Evolutionary conservation across 2,797 vertebrate species (phyloP).

Genomic region (Masticophis lateralis): DNA sequence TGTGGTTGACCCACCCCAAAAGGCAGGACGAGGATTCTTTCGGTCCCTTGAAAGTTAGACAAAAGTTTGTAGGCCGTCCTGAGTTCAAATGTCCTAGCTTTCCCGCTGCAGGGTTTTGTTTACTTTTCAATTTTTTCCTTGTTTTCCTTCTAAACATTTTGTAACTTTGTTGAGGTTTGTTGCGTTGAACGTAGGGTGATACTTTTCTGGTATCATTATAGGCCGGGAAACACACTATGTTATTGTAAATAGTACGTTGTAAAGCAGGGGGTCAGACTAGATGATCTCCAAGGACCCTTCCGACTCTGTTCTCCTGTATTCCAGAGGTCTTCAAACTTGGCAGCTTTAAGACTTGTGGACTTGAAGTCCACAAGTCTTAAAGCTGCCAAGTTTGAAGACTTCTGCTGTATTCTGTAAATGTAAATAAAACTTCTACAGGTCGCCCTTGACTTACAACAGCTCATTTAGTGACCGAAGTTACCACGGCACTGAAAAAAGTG

Average conservation of each 20-base stretch:
- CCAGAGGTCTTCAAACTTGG: too few relatives aligned
- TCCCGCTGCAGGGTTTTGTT: background rate
- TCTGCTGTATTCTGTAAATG: background rate
- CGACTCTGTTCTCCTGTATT: background rate
- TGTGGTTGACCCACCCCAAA: background rate
- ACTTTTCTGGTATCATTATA: background rate
- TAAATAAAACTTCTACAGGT: too few relatives aligned
- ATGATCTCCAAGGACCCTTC: too few relatives aligned
- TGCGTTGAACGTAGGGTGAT: rapidly evolving
- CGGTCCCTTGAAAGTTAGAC: background rate
- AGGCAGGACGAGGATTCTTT: background rate
- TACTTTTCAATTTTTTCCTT: background rate
- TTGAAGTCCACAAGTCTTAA: too few relatives aligned
- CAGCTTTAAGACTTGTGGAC: too few relatives aligned
- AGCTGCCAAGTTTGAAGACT: too few relatives aligned
- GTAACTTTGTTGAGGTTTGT: background rate
- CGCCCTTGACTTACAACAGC: too few relatives aligned
- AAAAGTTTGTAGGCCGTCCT: background rate
- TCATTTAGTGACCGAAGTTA: too few relatives aligned
- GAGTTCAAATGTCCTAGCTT: background rate
- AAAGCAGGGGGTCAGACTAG: too few relatives aligned
- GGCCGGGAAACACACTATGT: background rate
- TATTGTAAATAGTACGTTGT: background rate
- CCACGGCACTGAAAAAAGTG: too few relatives aligned
- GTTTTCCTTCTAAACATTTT: background rate